A percentile compares a stretch with the other conserved stretches of the same genome.
Evolutionary conservation across 2,797 vertebrate species (phyloP).

Genomic region (Scleropages formosus): DNA sequence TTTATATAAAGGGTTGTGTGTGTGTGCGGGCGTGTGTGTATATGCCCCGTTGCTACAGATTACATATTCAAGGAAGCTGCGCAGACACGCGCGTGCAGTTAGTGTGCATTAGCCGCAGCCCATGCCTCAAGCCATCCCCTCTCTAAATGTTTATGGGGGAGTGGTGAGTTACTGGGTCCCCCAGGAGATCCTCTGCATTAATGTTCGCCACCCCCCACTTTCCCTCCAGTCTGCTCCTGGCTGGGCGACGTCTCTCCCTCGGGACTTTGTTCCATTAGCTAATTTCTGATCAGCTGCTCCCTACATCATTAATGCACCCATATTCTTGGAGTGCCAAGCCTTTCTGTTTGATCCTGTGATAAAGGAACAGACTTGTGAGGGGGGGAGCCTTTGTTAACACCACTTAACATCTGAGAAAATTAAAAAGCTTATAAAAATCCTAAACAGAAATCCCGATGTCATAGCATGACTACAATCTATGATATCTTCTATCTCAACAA

Average conservation of each 20-base stretch:
- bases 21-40: background rate
- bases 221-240: slow-evolving; percentile 26
- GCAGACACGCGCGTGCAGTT: background rate
- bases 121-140: slow-evolving; percentile 38
- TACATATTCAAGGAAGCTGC: background rate
- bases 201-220: slow-evolving; percentile 34
- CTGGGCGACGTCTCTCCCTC: slow-evolving; percentile 23
- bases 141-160: slow-evolving; percentile 34
- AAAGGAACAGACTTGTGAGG: background rate
- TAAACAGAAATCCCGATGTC: background rate
- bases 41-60: background rate
- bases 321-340: slow-evolving; percentile 37
- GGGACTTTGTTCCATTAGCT: slow-evolving; percentile 66
- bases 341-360: slow-evolving; percentile 62
- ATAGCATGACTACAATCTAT: background rate
- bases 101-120: background rate
- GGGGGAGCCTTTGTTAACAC: background rate
- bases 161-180: slow-evolving; percentile 27
- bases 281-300: slow-evolving; percentile 70
- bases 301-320: slow-evolving; percentile 69
- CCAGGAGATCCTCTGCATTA: slow-evolving; percentile 45
- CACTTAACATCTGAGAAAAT: background rate
- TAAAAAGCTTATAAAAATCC: background rate
- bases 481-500: background rate
- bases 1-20: background rate